Base-by-base conservation (phyloP, 2,888 invertebrate species). In the Cryptus armator region DNA sequence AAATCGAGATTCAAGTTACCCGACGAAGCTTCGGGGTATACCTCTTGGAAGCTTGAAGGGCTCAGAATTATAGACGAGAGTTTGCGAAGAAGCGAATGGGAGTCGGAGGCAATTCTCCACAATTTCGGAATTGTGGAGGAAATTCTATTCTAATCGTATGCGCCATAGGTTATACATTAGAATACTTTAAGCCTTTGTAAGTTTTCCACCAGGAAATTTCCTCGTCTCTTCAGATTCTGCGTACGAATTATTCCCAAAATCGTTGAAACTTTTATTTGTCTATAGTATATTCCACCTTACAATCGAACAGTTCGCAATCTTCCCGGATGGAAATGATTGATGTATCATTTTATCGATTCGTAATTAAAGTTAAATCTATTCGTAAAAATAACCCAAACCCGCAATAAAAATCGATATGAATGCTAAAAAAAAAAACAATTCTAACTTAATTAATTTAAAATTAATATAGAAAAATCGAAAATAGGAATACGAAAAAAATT, bases 1-100 rank as follows among this genome's bases (percentile, higher is more conserved):
- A 77, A 84, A 81, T 81, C 81, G 84, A 66, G 84, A 81, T 78
- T 81, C 81, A 85, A 85, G 81, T 81, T 85, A 85, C 78, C 46
- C 70, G 48, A 51, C 66, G 70, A 79, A 79, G 78, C 78, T 81
- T 64, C 56, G 56, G 74, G 81, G 74, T 64, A 70, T 53, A 74
- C 78, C 78, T 74, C 77, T 53, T 68, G 53, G 80, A 51, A 74
- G 51, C 68, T 68, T 64, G 51, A 68, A 81, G 74, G 56, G 56
- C 71, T 64, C 70, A 46, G 43, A 85, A 81, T 67, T 75, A 62
- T 62, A 64, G 77, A 78, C 66, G 46, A 75, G 68, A 81, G 74
- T 75, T 56, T 43, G 82, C 67, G 16, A 72, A 66, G 67, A 29
- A n/a, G 43, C 37, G 56, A 67, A 66, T 43, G 67, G 67, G 56